Evolutionary conservation across 2,888 invertebrate species (phyloP), one percentile per base, ranked within the genome.

Genomic region (Bursaphelenchus okinawaensis): DNA sequence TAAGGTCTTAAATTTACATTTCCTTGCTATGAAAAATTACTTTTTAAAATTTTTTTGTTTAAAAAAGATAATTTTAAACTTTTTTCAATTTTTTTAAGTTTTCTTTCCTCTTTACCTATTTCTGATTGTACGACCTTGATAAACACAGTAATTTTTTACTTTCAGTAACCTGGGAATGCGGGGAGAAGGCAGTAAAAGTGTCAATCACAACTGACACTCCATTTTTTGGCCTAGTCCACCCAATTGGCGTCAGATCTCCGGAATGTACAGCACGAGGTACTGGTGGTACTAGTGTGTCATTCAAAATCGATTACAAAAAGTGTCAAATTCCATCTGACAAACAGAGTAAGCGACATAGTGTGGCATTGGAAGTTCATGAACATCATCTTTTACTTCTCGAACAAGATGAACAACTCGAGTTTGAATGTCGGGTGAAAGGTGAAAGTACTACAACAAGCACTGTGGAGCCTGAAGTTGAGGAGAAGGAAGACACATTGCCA

Each of bases 281-380:
- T 23, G 66, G 67, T 54, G 22, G 51, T n/a, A 31, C 63, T 51
- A 55, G 7, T 52, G 9, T 27, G 12, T 12, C 23, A 26, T 67
- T 57, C 55, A 57, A 19, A n/a, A 16, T 54, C 27, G 57, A 67
- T 31, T 56, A 26, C 20, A 26, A 66, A 20, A 54, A 29, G 19
- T 65, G 66, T 16, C 52, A 67, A 16, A 31, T 65, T 8, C 54
- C 54, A 26, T 54, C n/a, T 26, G 66, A 68, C 50, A 24, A 20
- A n/a, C 66, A 67, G 55, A 65, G 66, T 23, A 22, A 20, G 8
- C 66, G 23, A 67, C 55, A n/a, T 29, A 20, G 24, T 22, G 27
- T 70, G 9, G 56, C 51, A 16, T 8, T 68, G 51, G 68, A 68
- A 66, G 68, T 68, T 9, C 68, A 68, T 55, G 68, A 68, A 22